Evolutionary conservation across 2,113 vertebrate species (phyloP).

Genomic region (Epinephelus lanceolatus): DNA sequence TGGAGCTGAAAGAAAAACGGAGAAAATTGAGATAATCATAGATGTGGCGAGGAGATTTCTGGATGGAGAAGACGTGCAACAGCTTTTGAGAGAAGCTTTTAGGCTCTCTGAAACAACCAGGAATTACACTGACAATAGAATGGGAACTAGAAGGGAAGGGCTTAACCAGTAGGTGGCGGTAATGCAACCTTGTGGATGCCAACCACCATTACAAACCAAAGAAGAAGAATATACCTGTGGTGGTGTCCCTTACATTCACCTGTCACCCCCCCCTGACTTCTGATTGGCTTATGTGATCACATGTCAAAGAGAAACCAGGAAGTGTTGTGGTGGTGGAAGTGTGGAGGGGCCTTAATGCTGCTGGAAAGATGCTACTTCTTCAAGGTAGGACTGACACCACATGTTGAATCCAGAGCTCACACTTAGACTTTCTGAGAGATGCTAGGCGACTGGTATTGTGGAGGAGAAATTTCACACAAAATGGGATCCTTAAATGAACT

Average conservation of each 20-base stretch:
- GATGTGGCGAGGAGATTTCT: too few relatives aligned
- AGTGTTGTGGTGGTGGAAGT: not conserved
- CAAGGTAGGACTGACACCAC: not conserved
- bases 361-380: not conserved
- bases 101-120: too few relatives aligned
- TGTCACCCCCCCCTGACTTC: not conserved
- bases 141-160: too few relatives aligned
- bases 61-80: too few relatives aligned
- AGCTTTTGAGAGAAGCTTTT: too few relatives aligned
- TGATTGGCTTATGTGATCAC: constrained; percentile 29
- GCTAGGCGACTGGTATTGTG: not conserved
- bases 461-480: not conserved
- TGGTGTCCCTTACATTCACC: not conserved
- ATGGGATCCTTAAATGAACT: not conserved
- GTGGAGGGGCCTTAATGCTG: not conserved
- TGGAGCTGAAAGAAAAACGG: too few relatives aligned
- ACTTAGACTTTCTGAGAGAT: not conserved
- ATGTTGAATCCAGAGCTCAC: not conserved
- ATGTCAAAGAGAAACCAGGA: constrained; percentile 23
- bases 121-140: too few relatives aligned
- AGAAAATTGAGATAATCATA: not conserved
- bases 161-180: too few relatives aligned
- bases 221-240: not conserved
- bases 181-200: too few relatives aligned
- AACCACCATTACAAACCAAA: too few relatives aligned